Conservation (phyloP, 2,113 vertebrate genomes). For the Cheilinus undulatus region DNA sequence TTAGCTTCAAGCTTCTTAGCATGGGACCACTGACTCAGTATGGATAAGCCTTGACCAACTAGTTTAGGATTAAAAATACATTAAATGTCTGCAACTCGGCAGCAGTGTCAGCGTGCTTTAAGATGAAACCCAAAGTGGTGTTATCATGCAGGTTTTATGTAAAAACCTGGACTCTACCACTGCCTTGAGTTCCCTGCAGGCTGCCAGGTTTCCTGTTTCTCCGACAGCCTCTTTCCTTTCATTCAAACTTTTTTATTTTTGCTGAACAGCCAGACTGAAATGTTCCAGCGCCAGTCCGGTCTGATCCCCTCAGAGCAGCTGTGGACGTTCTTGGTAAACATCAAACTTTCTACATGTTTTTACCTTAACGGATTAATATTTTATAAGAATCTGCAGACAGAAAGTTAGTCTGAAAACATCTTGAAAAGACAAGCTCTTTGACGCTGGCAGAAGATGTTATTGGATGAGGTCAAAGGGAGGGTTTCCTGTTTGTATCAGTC, state of each 20-base stretch:
- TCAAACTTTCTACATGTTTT: background rate
- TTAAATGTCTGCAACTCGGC: too few species aligned
- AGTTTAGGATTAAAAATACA: too few species aligned
- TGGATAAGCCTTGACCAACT: too few species aligned
- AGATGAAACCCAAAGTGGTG: too few species aligned
- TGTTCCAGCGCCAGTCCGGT: conserved; percentile 29
- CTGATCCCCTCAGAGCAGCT: conserved; percentile 11
- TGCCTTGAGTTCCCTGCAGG: conserved; percentile 34
- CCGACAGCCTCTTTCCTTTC: conserved; percentile 44
- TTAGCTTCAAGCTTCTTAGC: too few species aligned
- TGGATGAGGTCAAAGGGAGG: background rate
- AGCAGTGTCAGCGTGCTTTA: too few species aligned
- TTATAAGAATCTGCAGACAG: background rate
- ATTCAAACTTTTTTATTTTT: conserved; percentile 51
- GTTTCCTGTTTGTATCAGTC: background rate
- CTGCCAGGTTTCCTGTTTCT: conserved; percentile 54
- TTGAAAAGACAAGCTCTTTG: background rate
- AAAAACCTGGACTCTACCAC: background rate
- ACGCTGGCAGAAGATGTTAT: background rate
- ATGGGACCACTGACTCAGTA: too few species aligned
- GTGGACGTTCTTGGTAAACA: conserved; percentile 2
- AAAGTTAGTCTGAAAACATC: background rate
- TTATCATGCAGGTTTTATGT: too few species aligned
- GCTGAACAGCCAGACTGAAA: conserved; percentile 38
- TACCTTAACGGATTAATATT: background rate